A percentile compares a stretch with the other conserved stretches of the same genome.
Evolutionary conservation across 2,888 invertebrate species (phyloP).

Genomic region (Arrhopalites spinosus): DNA sequence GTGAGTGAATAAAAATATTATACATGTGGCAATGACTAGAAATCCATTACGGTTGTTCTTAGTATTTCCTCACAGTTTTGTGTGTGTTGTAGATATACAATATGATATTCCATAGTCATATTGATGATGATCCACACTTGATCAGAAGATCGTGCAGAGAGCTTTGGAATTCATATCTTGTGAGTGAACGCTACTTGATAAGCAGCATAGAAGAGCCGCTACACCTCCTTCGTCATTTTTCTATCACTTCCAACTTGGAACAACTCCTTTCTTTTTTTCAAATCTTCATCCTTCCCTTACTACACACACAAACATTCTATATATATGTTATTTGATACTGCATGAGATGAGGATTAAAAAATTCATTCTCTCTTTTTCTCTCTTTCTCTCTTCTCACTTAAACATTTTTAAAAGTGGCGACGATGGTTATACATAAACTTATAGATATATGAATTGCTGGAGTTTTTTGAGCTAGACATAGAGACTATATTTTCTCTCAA

Average conservation of each 20-base stretch:
- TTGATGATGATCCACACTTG: neutral
- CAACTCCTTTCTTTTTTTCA: neutral
- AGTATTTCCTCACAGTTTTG: neutral
- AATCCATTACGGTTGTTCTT: neutral
- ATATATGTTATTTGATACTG: neutral
- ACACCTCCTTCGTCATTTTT: neutral
- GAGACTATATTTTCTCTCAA: too few relatives aligned
- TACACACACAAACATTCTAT: neutral
- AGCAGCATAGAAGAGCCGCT: neutral
- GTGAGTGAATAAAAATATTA: neutral
- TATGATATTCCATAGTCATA: neutral
- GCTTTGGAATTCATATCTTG: conserved; percentile 5
- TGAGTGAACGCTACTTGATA: conserved; percentile 6
- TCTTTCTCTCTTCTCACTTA: neutral
- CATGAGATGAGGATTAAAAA: neutral
- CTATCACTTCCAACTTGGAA: neutral
- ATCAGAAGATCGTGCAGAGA: conserved; percentile 19
- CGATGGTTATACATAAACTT: neutral
- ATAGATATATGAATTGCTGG: neutral
- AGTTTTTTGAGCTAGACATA: too few relatives aligned
- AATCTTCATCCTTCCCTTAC: neutral
- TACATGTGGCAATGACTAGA: neutral
- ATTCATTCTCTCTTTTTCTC: neutral
- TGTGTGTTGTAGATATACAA: neutral
- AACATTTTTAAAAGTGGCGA: neutral